phyloP scores from a whole-genome alignment of 2,888 invertebrate genomes.

The Girardia tigrina region DNA sequence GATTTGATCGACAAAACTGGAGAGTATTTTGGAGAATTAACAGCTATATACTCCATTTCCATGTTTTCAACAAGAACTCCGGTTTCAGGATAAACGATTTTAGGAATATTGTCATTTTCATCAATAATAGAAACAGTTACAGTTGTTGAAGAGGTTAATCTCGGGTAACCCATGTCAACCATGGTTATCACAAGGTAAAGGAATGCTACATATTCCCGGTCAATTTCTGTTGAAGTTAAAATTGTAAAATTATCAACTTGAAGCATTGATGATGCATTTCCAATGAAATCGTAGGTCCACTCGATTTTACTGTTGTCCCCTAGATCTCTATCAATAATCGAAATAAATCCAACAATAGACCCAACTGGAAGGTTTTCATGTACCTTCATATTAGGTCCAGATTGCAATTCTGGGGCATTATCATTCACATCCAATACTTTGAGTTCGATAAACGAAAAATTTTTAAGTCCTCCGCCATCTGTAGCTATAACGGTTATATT shows the following conservation, averaged over 20 bases:
- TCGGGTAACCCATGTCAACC: slow-evolving; percentile 12
- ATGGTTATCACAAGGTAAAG: neutral
- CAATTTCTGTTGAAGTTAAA: neutral
- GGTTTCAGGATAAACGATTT: neutral
- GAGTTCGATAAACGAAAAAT: neutral
- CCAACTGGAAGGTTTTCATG: slow-evolving; percentile 11
- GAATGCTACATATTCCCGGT: neutral
- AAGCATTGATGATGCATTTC: slow-evolving; percentile 3
- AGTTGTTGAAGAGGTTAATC: neutral
- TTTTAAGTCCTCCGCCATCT: neutral
- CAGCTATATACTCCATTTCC: neutral
- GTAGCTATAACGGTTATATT: neutral
- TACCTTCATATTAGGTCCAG: neutral
- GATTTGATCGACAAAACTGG: neutral
- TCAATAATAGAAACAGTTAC: neutral
- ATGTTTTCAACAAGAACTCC: neutral
- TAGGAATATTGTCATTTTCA: slow-evolving; percentile 4
- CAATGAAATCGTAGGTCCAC: neutral
- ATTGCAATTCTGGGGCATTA: neutral
- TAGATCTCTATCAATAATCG: neutral
- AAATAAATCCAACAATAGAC: slow-evolving; percentile 15
- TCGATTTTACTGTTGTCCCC: neutral
- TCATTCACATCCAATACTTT: neutral
- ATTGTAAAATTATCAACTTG: neutral
- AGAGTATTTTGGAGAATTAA: neutral